Evolutionary conservation across 2,888 invertebrate species (phyloP), one percentile per base, ranked within the genome.

Genomic region (Hipparchia sbordonii): DNA sequence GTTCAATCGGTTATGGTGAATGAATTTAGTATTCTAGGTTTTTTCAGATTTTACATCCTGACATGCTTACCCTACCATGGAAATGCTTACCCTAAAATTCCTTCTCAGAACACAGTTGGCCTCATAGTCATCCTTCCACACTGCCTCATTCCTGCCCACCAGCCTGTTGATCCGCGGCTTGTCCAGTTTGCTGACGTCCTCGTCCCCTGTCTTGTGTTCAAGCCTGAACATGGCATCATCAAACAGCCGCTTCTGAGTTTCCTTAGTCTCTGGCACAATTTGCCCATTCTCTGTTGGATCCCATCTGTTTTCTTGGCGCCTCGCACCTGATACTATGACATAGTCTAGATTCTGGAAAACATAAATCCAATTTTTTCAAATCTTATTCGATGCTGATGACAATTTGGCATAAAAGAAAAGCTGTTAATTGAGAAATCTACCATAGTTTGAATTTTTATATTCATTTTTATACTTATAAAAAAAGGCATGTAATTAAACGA

Each of bases 171-270:
- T 89, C 10, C 95, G 89, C 0, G 97, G 97, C 79, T 96, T 96
- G 0, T 96, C 95, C 75, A 94, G 94, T 79, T 96, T 96, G 0
- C 97, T 96, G 13, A 94, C 92, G 79, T 95, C 95, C 74, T 95
- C 94, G 89, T 99, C 99, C 67, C 96, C 96, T 0, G 96, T 95
- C 68, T 97, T 97, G 89, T 99, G 99, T 85, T 99, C 99, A 78
- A 99, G 92, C 86, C 97, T 98, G 87, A 97, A 99, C 99, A 99
- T 99, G 6, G 99, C 97, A 95, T 99, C 99, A 81, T 98, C 98
- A 81, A 97, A 98, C 73, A 99, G 90, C 73, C 97, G 95, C 80
- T 97, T 97, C 82, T 98, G 98, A 0, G 96, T 96, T 86, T 98
- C 97, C 85, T 98, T 98, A 0, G 98, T 98, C 84, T 98, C 98